Percentiles rank a stretch among this genome's conserved stretches.
Evolutionary conservation across 2,113 vertebrate genomes (phyloP).

Genomic region (Pterophyllum scalare): DNA sequence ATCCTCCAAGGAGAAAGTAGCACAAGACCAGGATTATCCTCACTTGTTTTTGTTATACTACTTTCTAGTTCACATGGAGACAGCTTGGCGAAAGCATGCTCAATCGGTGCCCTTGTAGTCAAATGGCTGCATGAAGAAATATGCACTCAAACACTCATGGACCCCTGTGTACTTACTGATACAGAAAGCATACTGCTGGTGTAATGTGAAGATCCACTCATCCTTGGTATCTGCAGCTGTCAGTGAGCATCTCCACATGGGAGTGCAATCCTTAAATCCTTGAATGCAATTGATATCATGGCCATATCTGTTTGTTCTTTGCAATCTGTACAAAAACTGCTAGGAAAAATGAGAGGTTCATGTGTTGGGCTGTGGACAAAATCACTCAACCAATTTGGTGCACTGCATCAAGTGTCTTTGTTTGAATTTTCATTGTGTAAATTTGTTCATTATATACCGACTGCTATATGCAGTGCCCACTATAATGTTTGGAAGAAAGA

Average conservation of each 20-base stretch:
- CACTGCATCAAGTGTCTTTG: neutral
- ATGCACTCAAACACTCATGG: neutral
- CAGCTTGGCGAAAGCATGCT: neutral
- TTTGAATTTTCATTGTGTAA: neutral
- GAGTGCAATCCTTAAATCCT: neutral
- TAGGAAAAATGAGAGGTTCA: neutral
- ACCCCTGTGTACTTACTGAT: neutral
- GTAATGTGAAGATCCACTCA: constrained; percentile 1
- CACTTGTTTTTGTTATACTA: neutral
- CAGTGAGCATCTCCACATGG: neutral
- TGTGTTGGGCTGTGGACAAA: neutral
- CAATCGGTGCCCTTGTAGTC: neutral
- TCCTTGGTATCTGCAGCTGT: constrained; percentile 2
- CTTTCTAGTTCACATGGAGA: neutral
- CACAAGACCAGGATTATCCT: neutral
- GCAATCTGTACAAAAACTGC: neutral
- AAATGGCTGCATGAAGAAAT: neutral
- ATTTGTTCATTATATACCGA: neutral
- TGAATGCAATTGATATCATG: constrained; percentile 1
- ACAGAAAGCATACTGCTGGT: neutral
- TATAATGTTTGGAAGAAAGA: too few relatives aligned
- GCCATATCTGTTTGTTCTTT: neutral
- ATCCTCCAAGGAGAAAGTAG: neutral
- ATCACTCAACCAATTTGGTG: neutral
- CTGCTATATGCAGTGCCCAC: too few relatives aligned